Evolutionary conservation across 2,113 vertebrate species (phyloP), one percentile per base, ranked within the genome.

Genomic region (Rallus limicola): DNA sequence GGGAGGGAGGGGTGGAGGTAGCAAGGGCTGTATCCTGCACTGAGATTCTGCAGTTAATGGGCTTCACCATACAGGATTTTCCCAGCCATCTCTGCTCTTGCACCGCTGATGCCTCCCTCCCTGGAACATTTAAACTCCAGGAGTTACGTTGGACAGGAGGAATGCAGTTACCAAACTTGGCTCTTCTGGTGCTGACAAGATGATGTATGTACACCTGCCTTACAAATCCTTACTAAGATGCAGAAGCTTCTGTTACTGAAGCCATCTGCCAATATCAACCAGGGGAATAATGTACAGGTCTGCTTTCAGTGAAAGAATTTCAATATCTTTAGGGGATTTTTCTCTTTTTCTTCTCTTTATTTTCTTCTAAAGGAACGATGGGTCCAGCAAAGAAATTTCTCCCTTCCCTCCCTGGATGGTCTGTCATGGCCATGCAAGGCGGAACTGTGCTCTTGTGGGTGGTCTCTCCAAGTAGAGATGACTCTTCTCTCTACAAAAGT

Each of bases 21-120:
- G 12, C 48, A 20, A 48, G 31, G 38, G 44, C 48, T 2, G 0
- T 40, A n/a, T 50, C 17, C 36, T 4, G 1, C 0, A 1, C 20
- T 14, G 77, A 38, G 21, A 36, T 29, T 23, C 33, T 53, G 63
- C 46, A 56, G 56, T 25, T 60, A 12, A 64, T 6, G 59, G 48
- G 4, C 25, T 78, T n/a, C 46, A n/a, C 42, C 16, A 5, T 24
- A 7, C 0, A 2, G 33, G 34, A 38, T 77, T 83, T 59, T 26
- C 34, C 56, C 56, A 40, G 31, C 55, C 38, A 9, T 26, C 26
- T 11, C 50, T 80, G 59, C 50, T 65, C 29, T 3, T 16, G 60
- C 4, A 4, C 19, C 3, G 2, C 79, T 38, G 44, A 16, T 53
- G 25, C 53, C 64, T 48, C 34, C 36, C 31, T 74, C 1, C 0